Evolutionary conservation across 2,797 vertebrate genomes (phyloP).

Genomic region (Numenius phaeopus): DNA sequence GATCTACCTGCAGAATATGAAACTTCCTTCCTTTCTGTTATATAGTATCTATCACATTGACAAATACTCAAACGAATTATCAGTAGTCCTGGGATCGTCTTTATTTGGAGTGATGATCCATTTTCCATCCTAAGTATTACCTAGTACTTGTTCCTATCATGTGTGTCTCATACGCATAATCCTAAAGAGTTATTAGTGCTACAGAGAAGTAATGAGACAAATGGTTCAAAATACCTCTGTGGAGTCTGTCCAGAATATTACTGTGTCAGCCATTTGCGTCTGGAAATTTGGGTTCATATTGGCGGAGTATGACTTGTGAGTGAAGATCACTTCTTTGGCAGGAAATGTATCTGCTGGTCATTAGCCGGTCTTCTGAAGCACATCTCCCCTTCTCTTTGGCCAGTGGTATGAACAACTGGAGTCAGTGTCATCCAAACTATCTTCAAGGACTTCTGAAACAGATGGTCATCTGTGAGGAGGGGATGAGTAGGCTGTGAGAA

Average conservation of each 20-base stretch:
- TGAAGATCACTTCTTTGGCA: background rate
- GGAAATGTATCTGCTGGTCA: background rate
- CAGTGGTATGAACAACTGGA: background rate
- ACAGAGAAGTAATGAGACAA: background rate
- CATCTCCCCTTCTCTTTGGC: no score
- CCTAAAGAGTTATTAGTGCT: background rate
- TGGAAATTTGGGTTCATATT: background rate
- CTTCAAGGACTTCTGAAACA: background rate
- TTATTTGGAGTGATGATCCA: background rate
- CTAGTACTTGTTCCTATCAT: background rate
- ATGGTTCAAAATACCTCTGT: background rate
- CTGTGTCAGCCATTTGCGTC: background rate
- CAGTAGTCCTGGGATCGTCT: background rate
- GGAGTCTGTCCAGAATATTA: background rate
- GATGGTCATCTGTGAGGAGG: fast-evolving
- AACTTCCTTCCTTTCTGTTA: background rate
- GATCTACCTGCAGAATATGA: background rate
- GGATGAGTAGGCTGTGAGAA: background rate
- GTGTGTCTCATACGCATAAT: background rate
- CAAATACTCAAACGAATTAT: background rate
- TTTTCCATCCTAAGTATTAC: background rate
- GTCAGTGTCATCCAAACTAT: background rate
- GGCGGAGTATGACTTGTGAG: background rate
- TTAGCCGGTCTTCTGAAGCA: background rate
- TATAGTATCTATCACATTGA: background rate